Evolutionary conservation across 2,797 vertebrate genomes (phyloP), one percentile per base, ranked within the genome.

Genomic region (Chelonia mydas): DNA sequence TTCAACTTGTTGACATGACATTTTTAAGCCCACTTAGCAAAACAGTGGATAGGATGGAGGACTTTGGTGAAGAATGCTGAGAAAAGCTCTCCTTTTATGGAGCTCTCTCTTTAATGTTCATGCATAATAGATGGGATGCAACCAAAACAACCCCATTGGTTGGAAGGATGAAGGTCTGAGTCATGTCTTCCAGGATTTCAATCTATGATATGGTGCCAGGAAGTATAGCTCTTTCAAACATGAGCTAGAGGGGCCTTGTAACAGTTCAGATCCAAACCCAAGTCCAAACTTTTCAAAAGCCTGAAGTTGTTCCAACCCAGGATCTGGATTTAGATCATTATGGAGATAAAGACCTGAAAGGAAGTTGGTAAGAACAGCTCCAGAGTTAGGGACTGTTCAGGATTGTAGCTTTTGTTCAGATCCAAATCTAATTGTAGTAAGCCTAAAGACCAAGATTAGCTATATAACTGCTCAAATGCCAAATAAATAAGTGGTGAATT

Each of bases 111-210:
- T 93, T 87, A 77, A 55, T 16, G 78, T 57, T 90, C 23, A 31
- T 12, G 19, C 31, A 68, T 90, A 95, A 91, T 55, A 78, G 78
- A 91, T 81, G 49, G 84, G 59, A 87, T 91, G 51, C 68, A 90
- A 79, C 81, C 84, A 89, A 87, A 92, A 0, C 0, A 95, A 92
- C 86, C 86, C 77, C 89, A 51, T 84, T 74, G 94, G 86, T 59
- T 49, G 90, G 82, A 87, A 90, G 83, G 91, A 86, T 31, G 65
- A 95, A 93, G 91, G 8, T 11, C 86, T n/a, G 3, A 96, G 54
- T 91, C 88, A 95, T 87, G 87, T 27, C 80, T 94, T 92, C 91
- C 50, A 76, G 49, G 37, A 31, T 33, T 12, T 6, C 15, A 92
- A 92, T 59, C 80, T 84, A 74, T 54, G 92, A n/a, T 90, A 90